Evolutionary conservation across 2,113 vertebrate genomes (phyloP).

Genomic region (Agapornis roseicollis): DNA sequence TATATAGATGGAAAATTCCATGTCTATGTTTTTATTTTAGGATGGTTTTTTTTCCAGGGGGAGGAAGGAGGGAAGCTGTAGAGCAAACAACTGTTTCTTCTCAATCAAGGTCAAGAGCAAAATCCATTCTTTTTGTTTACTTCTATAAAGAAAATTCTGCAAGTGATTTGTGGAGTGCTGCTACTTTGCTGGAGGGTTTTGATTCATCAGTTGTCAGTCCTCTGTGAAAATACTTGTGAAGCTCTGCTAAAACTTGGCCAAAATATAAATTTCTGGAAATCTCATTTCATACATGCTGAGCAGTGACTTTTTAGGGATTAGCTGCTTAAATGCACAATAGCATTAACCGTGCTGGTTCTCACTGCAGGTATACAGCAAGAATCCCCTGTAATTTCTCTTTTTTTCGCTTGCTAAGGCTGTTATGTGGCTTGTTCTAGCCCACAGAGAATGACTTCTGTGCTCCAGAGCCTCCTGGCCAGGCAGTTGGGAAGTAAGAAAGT

Average conservation of each 20-base stretch:
- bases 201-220: not conserved
- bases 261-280: constrained; percentile 7
- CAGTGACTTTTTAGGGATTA: constrained; percentile 31
- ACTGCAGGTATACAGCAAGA: not conserved
- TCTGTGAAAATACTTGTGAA: not conserved
- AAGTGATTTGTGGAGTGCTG: not conserved
- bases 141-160: not conserved
- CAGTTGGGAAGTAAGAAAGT: not conserved
- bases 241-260: not conserved
- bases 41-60: not conserved
- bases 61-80: not conserved
- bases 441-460: not conserved
- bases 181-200: not conserved
- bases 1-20: not conserved
- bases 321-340: not conserved
- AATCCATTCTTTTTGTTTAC: not conserved
- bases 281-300: constrained; percentile 25
- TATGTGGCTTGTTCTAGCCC: not conserved
- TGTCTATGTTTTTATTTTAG: not conserved
- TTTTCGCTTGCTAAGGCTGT: not conserved
- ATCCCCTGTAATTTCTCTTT: constrained; percentile 1
- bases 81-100: constrained; percentile 4
- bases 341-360: not conserved
- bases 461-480: not conserved
- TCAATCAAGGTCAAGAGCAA: not conserved